A percentile compares a stretch with the other conserved stretches of the same genome.
Evolutionary conservation across 2,888 invertebrate species (phyloP).

Genomic region (Thalpophila matura): DNA sequence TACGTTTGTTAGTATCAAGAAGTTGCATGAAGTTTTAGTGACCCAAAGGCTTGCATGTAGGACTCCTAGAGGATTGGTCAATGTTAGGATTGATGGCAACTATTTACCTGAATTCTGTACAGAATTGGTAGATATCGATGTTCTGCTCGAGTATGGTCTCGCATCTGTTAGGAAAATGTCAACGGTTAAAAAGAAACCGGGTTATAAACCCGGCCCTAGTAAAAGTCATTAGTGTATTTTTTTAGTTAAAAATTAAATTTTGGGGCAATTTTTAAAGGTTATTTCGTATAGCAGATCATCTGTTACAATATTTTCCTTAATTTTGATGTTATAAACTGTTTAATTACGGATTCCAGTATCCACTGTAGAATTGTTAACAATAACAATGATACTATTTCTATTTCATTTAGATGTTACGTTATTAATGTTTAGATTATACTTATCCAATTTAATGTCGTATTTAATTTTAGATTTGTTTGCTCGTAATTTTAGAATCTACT

Average conservation of each 20-base stretch:
- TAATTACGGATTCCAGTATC: too few species aligned
- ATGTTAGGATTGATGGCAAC: constrained; percentile 78
- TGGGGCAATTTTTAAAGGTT: neutral
- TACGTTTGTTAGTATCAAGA: constrained; percentile 68
- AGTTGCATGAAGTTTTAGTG: constrained; percentile 67
- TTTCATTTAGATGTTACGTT: constrained; percentile 16
- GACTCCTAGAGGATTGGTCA: constrained; percentile 74
- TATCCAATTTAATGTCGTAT: too few species aligned
- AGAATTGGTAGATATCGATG: constrained; percentile 70
- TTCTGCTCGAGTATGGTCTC: constrained; percentile 61
- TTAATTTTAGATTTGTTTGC: too few species aligned
- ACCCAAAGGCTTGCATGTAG: constrained; percentile 67
- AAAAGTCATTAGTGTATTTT: neutral
- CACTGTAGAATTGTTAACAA: too few species aligned
- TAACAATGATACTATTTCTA: neutral
- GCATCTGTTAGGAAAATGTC: neutral
- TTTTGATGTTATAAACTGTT: neutral
- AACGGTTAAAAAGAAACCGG: neutral
- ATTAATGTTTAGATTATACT: neutral
- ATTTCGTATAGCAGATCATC: neutral
- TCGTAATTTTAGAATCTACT: constrained; percentile 4
- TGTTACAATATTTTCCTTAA: neutral
- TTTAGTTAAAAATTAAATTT: neutral
- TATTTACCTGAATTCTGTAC: constrained; percentile 70
- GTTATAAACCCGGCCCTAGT: neutral